Base-by-base conservation (phyloP, 2,888 invertebrate genomes). In the Pachliopta kotzebuea region DNA sequence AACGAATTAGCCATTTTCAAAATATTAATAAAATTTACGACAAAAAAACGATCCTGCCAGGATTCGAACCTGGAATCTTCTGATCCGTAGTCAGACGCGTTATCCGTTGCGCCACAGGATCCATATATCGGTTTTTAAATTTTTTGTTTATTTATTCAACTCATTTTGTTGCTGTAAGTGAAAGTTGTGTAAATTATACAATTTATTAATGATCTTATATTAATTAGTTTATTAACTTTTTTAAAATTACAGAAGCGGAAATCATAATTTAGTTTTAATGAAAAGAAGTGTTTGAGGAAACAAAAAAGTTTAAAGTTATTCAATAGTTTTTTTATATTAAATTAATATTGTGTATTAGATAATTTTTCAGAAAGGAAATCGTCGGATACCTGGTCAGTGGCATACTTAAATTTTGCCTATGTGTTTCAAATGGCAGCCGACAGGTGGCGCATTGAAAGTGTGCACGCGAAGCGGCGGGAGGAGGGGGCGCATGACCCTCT, bases 31-130 rank as follows among this genome's bases (percentile, higher is more conserved):
- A 37, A 54, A 24, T 1, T 17, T 50, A 56, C 64, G 63, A 67
- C 29, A 63, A 65, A 62, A 9, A 45, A 56, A 63, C 81, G 80
- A 83, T 80, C 92, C 88, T 93, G 92, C 92, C 93, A 93, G 93
- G 93, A 93, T 92, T 93, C 93, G 93, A 93, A 93, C 90, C 93
- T 94, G 93, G 92, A 93, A 93, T 93, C 92, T 93, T 92, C 92
- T 93, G 93, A 93, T 94, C 93, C 93, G 93, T 94, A 93, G 93
- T 93, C 93, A 94, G 93, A 93, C 93, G 93, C 93, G 93, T 94
- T 94, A 94, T 93, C 92, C 93, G 83, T 93, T 93, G 93, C 93
- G 93, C 93, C 93, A 93, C 93, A 93, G 88, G 93, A 79, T 80
- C 80, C 14, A 11, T 57, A 24, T 20, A 0, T 4, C 31, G 0